These are phyloP conservation scores for Holothuria scabra DNA, from an alignment of 53 echinoderm and acorn worm species.

Conservation along the genomic window DNA sequence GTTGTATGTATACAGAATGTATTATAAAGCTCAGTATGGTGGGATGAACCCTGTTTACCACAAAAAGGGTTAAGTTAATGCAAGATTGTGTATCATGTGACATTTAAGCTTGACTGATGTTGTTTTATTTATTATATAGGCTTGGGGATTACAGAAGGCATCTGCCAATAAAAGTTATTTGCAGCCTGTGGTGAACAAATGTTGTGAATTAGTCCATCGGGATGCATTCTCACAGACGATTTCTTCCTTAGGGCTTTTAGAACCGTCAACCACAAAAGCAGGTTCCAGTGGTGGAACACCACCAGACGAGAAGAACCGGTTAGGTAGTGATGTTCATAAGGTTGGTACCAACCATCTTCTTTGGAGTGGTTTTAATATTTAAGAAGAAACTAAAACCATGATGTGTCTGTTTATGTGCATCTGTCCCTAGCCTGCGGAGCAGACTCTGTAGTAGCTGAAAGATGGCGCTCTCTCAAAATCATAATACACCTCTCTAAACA, in stretches of 20 bases:
- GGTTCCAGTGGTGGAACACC: constrained; percentile 1
- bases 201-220: constrained; percentile 59
- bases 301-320: not conserved
- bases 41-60: no score
- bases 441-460: no score
- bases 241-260: constrained; percentile 61
- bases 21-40: no score
- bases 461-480: no score
- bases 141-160: constrained; percentile 70
- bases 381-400: no score
- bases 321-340: not conserved
- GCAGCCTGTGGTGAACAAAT: constrained; percentile 58
- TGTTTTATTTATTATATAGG: constrained; percentile 14
- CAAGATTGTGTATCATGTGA: no score
- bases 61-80: no score
- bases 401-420: no score
- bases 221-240: constrained; percentile 60
- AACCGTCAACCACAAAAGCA: constrained; percentile 3
- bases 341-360: not conserved
- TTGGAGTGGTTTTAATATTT: not conserved
- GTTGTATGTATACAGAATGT: no score
- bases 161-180: constrained; percentile 53
- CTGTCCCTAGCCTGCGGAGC: no score
- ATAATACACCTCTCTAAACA: no score
- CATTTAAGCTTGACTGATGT: not conserved